Evolutionary conservation across 2,888 invertebrate species (phyloP).

Genomic region (Trichogramma dendrolimi): DNA sequence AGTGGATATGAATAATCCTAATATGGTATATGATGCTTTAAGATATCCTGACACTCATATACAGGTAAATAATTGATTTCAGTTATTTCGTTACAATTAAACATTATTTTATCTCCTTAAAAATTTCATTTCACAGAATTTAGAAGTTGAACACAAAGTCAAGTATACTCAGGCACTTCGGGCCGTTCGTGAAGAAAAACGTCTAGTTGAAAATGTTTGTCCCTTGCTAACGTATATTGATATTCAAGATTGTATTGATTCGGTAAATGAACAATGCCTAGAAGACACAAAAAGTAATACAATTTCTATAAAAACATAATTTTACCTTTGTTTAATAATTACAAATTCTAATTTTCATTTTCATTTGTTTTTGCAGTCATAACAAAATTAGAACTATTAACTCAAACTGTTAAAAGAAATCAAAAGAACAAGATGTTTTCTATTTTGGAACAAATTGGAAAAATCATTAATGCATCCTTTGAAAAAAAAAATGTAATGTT

Average conservation of each 20-base stretch:
- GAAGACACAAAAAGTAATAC: constrained; percentile 57
- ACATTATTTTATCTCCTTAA: constrained; percentile 8
- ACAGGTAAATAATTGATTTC: constrained; percentile 32
- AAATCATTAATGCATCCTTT: constrained; percentile 40
- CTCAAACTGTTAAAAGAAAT: constrained; percentile 59
- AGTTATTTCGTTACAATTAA: neutral
- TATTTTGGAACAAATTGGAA: constrained; percentile 54
- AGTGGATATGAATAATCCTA: constrained; percentile 60
- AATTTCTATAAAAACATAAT: neutral
- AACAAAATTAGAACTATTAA: constrained; percentile 58
- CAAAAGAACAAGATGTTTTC: constrained; percentile 54
- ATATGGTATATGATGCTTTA: constrained; percentile 58
- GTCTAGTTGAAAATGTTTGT: constrained; percentile 54
- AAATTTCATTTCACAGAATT: constrained; percentile 47
- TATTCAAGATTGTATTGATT: constrained; percentile 63
- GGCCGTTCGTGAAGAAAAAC: constrained; percentile 55
- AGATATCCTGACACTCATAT: constrained; percentile 54
- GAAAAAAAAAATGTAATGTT: constrained; percentile 51
- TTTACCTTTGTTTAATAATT: neutral
- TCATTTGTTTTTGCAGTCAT: constrained; percentile 45
- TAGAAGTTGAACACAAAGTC: constrained; percentile 57
- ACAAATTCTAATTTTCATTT: neutral
- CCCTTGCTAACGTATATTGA: constrained; percentile 64
- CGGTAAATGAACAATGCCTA: constrained; percentile 58
- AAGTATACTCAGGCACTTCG: constrained; percentile 57